These are phyloP conservation scores for Sebastes matsubarae DNA, from an alignment of 2,797 vertebrate genomes.

Conservation along the genomic window DNA sequence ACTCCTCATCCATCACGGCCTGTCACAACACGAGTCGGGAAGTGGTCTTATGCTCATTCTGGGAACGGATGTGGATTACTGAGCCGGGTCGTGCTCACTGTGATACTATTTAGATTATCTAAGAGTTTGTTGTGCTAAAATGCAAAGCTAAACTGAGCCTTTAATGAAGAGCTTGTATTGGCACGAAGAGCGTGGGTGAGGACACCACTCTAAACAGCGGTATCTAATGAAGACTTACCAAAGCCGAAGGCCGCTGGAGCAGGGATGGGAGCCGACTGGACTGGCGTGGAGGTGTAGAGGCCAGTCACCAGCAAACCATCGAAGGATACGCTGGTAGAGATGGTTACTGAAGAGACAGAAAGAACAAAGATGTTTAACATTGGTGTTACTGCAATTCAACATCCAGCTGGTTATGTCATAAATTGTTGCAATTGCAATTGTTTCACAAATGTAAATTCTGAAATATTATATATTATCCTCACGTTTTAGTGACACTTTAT, in stretches of 20 bases:
- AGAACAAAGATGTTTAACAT: neutral
- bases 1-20: constrained; percentile 64
- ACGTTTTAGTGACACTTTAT: neutral
- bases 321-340: constrained; percentile 96
- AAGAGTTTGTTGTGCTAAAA: constrained; percentile 25
- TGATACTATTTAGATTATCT: constrained; percentile 24
- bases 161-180: constrained; percentile 24
- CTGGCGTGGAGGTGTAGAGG: constrained; percentile 96
- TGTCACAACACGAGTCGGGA: constrained; percentile 38
- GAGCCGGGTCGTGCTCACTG: constrained; percentile 26
- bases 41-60: constrained; percentile 46
- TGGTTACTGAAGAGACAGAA: constrained; percentile 87
- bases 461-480: neutral
- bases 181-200: neutral
- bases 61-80: constrained; percentile 58
- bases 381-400: neutral
- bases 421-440: neutral
- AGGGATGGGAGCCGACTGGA: constrained; percentile 92
- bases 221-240: constrained; percentile 84
- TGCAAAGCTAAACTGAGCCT: constrained; percentile 1
- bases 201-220: neutral
- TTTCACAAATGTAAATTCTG: neutral
- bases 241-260: constrained; percentile 94
- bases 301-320: constrained; percentile 97
- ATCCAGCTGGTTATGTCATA: neutral